These are phyloP conservation scores for Siniperca undulata DNA, from an alignment of 2,797 vertebrate species.

Conservation along the genomic window DNA sequence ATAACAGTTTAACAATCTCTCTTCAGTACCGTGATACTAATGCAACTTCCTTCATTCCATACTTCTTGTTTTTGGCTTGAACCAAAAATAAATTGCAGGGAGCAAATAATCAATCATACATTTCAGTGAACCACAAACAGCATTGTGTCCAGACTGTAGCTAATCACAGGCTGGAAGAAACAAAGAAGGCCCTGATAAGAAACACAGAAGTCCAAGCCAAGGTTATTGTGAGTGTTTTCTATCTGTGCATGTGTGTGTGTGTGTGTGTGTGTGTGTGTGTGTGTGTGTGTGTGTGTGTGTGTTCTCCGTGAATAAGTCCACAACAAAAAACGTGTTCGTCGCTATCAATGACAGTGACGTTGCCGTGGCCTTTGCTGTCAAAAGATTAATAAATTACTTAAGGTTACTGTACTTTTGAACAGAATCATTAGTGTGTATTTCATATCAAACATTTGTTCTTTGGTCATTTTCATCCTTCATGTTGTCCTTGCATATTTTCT, in stretches of 20 bases:
- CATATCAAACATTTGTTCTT: slow-evolving; percentile 86
- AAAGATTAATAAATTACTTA: slow-evolving; percentile 70
- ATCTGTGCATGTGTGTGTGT: slow-evolving; percentile 47
- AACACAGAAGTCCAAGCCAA: slow-evolving; percentile 68
- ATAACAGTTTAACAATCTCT: slow-evolving; percentile 71
- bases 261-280: slow-evolving; percentile 6
- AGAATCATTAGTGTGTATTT: slow-evolving; percentile 68
- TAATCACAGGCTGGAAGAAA: slow-evolving; percentile 65
- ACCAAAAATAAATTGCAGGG: slow-evolving; percentile 69
- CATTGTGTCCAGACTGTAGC: slow-evolving; percentile 43
- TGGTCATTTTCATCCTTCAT: slow-evolving; percentile 85
- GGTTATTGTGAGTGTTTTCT: slow-evolving; percentile 58
- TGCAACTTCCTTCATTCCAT: slow-evolving; percentile 68
- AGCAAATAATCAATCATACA: slow-evolving; percentile 58
- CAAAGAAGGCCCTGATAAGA: slow-evolving; percentile 73
- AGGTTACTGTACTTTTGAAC: slow-evolving; percentile 63
- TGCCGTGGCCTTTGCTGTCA: slow-evolving; percentile 75
- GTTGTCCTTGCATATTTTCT: slow-evolving; percentile 85
- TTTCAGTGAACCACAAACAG: slow-evolving; percentile 64
- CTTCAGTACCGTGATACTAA: slow-evolving; percentile 68
- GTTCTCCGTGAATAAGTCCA: slow-evolving; percentile 63
- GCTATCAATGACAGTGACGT: slow-evolving; percentile 62
- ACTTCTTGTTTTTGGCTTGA: slow-evolving; percentile 66
- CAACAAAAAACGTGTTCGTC: slow-evolving; percentile 54
- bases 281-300: slow-evolving; percentile 15